Evolutionary conservation across 2,888 invertebrate genomes (phyloP), one percentile per base, ranked within the genome.

Genomic region (Apeira syringaria): DNA sequence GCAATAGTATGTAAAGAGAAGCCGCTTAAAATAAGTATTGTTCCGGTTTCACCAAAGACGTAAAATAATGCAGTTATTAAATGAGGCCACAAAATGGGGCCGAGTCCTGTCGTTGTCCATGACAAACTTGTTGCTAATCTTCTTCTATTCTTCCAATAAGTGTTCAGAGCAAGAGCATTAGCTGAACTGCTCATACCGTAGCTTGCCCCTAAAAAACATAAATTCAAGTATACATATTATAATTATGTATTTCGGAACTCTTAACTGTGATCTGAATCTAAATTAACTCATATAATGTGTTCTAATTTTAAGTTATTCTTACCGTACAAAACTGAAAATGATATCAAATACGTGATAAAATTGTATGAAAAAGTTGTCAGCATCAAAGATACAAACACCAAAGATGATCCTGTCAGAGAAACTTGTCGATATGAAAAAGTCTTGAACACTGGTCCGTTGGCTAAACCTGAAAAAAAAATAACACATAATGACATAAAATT

Each of bases 51-150:
- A 0, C 93, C 94, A 45, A 93, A 94, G 18, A 72, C 45, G 0
- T 89, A 75, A 67, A 94, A 88, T n/a, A 95, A 71, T 5, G 80
- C 79, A 8, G 93, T 94, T 35, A 95, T 93, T 10, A 95, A 82
- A 59, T 94, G 92, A 1, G 95, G 95, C 91, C 94, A 92, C 33
- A 94, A 62, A 26, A 95, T 94, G 1, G 95, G 94, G 0, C 95
- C 95, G 13, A 95, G 67, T 0, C 94, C 95, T 1, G 94, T 94
- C 0, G 93, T 92, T 0, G 94, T 93, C 91, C 94, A 94, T 53
- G 93, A 93, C 36, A 94, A 80, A 0, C 94, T 94, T 0, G 94
- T 94, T 0, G 95, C 95, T 25, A 94, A 81, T 65, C 94, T 89
- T 70, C 95, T 89, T 68, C 92, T 92, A 36, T 92, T 88, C 68